Evolutionary conservation across 1,140 invertebrate species (phyloP).

Genomic region (Gryllus bimaculatus): DNA sequence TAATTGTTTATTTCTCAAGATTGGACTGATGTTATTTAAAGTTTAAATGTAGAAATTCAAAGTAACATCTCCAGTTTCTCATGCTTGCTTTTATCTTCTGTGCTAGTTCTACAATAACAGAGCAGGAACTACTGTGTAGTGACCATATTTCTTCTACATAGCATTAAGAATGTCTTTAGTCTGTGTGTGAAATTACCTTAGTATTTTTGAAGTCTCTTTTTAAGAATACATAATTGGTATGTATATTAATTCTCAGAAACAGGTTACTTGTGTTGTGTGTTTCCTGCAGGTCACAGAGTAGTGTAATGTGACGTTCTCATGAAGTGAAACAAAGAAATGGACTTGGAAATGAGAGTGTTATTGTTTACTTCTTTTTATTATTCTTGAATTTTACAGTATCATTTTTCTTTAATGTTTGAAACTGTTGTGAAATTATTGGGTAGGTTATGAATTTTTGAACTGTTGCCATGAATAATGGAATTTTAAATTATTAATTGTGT

Average conservation of each 20-base stretch:
- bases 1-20: too few relatives aligned
- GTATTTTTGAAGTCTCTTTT: not conserved
- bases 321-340: not conserved
- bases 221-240: not conserved
- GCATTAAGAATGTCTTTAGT: not conserved
- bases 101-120: not conserved
- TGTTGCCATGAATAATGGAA: not conserved
- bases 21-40: not conserved
- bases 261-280: not conserved
- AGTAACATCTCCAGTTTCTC: not conserved
- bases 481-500: not conserved
- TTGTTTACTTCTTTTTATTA: not conserved
- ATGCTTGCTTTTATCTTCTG: not conserved
- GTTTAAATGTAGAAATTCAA: not conserved
- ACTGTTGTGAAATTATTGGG: not conserved
- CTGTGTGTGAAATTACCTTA: not conserved
- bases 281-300: not conserved
- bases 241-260: not conserved
- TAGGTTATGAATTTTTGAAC: not conserved
- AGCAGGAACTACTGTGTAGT: not conserved
- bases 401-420: not conserved
- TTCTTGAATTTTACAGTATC: not conserved
- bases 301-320: not conserved
- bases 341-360: not conserved
- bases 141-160: not conserved